phyloP scores from a whole-genome alignment of 2,113 vertebrate species.

The Malurus melanocephalus region DNA sequence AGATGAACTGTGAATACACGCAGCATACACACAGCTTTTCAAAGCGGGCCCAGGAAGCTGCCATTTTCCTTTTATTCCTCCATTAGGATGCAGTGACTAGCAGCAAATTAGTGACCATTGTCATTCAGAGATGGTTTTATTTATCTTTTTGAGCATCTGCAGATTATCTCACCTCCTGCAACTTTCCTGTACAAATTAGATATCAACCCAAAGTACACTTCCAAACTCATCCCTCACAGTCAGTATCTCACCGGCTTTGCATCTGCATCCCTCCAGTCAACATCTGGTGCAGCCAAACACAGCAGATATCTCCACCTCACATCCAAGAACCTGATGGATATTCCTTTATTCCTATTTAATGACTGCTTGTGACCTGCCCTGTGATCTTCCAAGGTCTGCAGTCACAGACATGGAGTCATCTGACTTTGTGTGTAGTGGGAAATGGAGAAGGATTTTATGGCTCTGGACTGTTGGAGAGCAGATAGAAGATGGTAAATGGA shows the following conservation, averaged over 20 bases:
- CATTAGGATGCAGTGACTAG: background rate
- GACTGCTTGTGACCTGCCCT: rapidly evolving
- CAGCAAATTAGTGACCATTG: background rate
- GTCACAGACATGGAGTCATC: background rate
- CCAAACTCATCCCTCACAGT: background rate
- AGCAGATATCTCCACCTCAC: background rate
- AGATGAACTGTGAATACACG: background rate
- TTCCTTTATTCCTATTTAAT: background rate
- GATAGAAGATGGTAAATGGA: background rate
- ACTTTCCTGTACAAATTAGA: background rate
- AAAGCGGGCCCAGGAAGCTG: rapidly evolving
- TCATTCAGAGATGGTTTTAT: background rate
- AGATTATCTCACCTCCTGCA: background rate
- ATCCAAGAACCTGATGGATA: background rate
- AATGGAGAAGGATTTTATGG: background rate
- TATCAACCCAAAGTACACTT: background rate
- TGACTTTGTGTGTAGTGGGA: background rate
- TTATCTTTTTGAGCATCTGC: background rate
- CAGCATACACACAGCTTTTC: background rate
- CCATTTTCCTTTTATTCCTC: background rate
- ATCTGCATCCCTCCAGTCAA: too few species aligned
- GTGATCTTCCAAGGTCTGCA: background rate
- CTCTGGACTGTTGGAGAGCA: background rate
- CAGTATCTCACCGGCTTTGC: background rate
- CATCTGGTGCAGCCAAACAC: background rate